Evolutionary conservation across 1,140 invertebrate genomes (phyloP).

Genomic region (Eufriesea mexicana): DNA sequence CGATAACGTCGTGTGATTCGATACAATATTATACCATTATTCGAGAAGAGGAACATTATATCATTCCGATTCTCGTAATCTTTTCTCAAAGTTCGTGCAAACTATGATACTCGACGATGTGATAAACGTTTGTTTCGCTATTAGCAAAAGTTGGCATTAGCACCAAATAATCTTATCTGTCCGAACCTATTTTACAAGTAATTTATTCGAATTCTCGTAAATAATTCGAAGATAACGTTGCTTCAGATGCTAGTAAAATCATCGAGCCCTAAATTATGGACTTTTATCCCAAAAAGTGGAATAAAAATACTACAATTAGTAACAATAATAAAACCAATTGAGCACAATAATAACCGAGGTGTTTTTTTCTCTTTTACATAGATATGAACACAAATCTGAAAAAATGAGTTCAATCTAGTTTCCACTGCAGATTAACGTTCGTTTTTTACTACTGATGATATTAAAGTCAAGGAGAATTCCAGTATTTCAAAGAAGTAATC

Average conservation of each 20-base stretch:
- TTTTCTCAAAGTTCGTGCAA: not conserved
- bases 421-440: not conserved
- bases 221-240: not conserved
- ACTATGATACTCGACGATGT: not conserved
- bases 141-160: not conserved
- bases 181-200: not conserved
- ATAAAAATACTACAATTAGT: not conserved
- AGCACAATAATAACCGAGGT: not conserved
- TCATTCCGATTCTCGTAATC: not conserved
- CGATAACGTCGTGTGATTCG: not conserved
- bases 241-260: not conserved
- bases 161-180: conserved; percentile 7
- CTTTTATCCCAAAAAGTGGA: not conserved
- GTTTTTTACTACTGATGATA: not conserved
- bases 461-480: not conserved
- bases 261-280: not conserved
- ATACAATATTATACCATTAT: not conserved
- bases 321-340: not conserved
- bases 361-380: not conserved
- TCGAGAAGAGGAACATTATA: not conserved
- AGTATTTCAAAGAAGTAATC: not conserved
- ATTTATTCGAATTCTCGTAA: not conserved
- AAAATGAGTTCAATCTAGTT: not conserved
- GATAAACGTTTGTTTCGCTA: conserved; percentile 6
- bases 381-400: not conserved